Percentiles rank a stretch among this genome's conserved stretches.
Conservation (phyloP, 2,888 invertebrate genomes). For the Thysanoteuthis rhombus region DNA sequence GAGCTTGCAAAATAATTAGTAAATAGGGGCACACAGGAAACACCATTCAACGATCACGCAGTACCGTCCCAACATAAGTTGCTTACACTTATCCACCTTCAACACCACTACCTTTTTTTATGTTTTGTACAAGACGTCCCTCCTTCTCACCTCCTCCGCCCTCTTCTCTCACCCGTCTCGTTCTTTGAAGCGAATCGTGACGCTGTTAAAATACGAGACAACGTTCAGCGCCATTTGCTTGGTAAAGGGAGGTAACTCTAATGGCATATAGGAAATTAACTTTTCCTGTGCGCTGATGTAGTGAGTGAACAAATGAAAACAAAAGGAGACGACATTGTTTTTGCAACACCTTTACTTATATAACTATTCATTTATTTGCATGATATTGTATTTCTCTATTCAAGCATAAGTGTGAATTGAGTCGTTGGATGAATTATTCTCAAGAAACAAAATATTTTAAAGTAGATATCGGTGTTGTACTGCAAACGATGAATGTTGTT, state of each 20-base stretch:
- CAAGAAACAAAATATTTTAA: background rate
- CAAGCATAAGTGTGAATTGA: background rate
- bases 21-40: background rate
- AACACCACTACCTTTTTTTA: background rate
- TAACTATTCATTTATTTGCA: background rate
- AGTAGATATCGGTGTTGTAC: background rate
- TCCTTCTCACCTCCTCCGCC: background rate
- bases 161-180: background rate
- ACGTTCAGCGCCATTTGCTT: background rate
- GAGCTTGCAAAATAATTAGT: background rate
- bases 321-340: background rate
- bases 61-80: background rate
- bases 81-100: background rate
- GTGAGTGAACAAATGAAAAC: background rate
- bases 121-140: background rate
- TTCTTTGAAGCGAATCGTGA: background rate
- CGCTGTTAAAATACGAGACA: background rate
- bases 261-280: slow-evolving; percentile 12
- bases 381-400: background rate
- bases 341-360: background rate
- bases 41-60: background rate
- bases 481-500: background rate
- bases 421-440: background rate
- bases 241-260: background rate
- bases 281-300: background rate